A percentile compares a stretch with the other conserved stretches of the same genome.
Conservation (phyloP, 2,797 vertebrate genomes). For the Otus scops region DNA sequence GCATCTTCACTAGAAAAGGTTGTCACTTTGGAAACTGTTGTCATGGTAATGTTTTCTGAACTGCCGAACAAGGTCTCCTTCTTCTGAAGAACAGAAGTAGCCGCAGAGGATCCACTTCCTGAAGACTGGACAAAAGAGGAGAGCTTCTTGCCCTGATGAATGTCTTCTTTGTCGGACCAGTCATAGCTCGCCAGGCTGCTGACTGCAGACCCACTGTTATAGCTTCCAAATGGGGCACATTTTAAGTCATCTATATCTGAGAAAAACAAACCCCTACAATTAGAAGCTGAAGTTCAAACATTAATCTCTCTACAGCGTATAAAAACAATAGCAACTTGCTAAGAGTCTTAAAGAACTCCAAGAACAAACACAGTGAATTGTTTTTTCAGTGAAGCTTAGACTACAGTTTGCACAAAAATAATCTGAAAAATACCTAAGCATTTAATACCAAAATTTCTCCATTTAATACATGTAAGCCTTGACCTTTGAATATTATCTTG, state of each 20-base stretch:
- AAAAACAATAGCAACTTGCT: not conserved
- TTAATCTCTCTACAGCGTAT: not conserved
- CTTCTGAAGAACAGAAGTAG: conserved; percentile 80
- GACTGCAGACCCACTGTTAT: conserved; percentile 75
- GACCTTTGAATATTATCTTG: not conserved
- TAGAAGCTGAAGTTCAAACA: conserved; percentile 30
- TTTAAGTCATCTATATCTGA: conserved; percentile 93
- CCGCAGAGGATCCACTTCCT: conserved; percentile 75
- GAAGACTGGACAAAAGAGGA: conserved; percentile 65
- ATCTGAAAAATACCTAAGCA: not conserved
- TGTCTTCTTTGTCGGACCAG: conserved; percentile 89
- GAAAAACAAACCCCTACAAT: conserved; percentile 73
- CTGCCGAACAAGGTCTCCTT: conserved; percentile 89
- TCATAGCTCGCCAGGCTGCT: conserved; percentile 86
- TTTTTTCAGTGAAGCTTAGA: not conserved
- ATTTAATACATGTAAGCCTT: not conserved
- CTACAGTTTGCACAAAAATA: not conserved
- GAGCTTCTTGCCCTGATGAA: conserved; percentile 78
- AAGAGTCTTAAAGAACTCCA: not conserved
- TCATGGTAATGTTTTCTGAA: conserved; percentile 85
- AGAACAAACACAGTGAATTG: not conserved
- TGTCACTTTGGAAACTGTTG: conserved; percentile 80
- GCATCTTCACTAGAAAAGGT: conserved; percentile 80
- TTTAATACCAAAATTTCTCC: not conserved
- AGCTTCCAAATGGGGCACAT: conserved; percentile 88